Conservation (phyloP, 2,797 vertebrate genomes). For the Dicrostonyx torquatus region DNA sequence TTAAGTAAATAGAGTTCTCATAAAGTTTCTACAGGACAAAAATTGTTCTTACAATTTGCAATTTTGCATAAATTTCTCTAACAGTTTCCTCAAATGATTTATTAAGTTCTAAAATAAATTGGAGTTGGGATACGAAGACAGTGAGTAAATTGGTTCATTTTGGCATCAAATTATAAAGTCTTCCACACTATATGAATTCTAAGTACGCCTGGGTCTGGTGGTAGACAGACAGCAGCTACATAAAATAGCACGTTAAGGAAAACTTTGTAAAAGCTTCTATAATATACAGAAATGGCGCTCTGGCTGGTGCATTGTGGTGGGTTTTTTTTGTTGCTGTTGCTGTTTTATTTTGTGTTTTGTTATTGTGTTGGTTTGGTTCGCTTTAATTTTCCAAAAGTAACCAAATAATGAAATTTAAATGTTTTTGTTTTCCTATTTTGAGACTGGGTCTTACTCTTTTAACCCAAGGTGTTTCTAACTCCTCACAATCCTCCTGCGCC, state of each 20-base stretch:
- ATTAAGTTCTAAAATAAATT: slow-evolving; percentile 35
- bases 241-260: slow-evolving; percentile 11
- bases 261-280: background rate
- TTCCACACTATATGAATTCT: background rate
- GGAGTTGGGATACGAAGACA: background rate
- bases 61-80: slow-evolving; percentile 6
- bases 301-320: background rate
- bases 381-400: background rate
- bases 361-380: background rate
- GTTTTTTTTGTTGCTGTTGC: background rate
- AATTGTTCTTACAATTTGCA: background rate
- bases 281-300: background rate
- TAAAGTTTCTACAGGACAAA: slow-evolving; percentile 11
- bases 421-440: background rate
- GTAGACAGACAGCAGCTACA: background rate
- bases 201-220: background rate
- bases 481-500: background rate
- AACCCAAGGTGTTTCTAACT: background rate
- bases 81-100: background rate
- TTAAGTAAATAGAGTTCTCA: background rate
- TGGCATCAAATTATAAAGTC: background rate
- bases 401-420: slow-evolving; percentile 34
- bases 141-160: background rate
- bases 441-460: background rate
- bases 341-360: too few relatives aligned